Evolutionary conservation across 2,797 vertebrate species (phyloP).

Genomic region (Halcyon chelicuti): DNA sequence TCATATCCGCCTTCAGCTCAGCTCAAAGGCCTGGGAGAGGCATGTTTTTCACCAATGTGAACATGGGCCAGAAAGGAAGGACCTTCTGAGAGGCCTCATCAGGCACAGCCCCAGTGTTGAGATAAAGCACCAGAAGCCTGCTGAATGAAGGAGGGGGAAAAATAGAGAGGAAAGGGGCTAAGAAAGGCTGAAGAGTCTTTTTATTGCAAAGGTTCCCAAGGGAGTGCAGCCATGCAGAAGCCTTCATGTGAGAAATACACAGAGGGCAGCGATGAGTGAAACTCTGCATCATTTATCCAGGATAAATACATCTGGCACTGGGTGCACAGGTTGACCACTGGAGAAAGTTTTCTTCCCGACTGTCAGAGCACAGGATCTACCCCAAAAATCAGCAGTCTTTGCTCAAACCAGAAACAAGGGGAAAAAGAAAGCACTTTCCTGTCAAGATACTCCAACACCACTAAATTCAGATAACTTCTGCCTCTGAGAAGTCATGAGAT

Average conservation of each 20-base stretch:
- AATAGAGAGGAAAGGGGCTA: neutral
- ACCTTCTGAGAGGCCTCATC: slow-evolving; percentile 60
- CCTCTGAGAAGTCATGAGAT: neutral
- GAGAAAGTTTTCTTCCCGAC: neutral
- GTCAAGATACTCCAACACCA: rapidly evolving
- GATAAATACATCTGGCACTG: neutral
- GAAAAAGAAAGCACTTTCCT: neutral
- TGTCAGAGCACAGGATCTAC: neutral
- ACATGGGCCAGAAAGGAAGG: slow-evolving; percentile 69
- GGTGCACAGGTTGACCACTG: neutral
- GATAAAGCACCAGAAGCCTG: slow-evolving; percentile 58
- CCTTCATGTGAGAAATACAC: rapidly evolving
- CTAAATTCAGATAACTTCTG: neutral
- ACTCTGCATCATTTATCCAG: neutral
- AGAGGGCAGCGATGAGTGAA: neutral
- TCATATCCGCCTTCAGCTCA: slow-evolving; percentile 62
- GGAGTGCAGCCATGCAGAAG: neutral
- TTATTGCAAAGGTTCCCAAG: neutral
- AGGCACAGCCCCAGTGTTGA: slow-evolving; percentile 53
- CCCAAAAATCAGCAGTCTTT: neutral
- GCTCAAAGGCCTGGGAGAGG: slow-evolving; percentile 49
- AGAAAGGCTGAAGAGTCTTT: neutral
- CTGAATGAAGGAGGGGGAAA: neutral
- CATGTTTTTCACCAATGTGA: neutral
- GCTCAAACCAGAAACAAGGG: neutral